Conservation (phyloP, 1,140 invertebrate species). For the Trialeurodes vaporariorum region DNA sequence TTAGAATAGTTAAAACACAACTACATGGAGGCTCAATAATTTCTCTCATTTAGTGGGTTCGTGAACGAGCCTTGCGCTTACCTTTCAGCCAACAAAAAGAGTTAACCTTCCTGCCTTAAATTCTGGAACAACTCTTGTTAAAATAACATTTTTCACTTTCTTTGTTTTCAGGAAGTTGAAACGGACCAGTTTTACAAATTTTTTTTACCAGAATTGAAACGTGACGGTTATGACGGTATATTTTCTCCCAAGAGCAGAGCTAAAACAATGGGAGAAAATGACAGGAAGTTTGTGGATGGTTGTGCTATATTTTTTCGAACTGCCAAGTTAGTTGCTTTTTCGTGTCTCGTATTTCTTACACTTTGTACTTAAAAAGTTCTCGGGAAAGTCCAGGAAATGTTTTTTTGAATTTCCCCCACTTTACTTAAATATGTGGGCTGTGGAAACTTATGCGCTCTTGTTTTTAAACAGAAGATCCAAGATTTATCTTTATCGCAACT, state of each 20-base stretch:
- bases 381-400: too few species aligned
- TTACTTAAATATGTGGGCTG: too few species aligned
- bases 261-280: constrained; percentile 94
- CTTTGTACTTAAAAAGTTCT: too few species aligned
- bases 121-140: neutral
- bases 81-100: neutral
- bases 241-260: constrained; percentile 97
- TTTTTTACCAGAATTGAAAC: constrained; percentile 87
- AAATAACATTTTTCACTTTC: constrained; percentile 4
- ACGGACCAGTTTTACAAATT: constrained; percentile 98
- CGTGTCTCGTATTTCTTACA: too few species aligned
- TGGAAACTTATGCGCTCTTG: too few species aligned
- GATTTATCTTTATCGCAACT: too few species aligned
- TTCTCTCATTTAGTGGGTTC: neutral
- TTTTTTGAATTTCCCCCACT: too few species aligned
- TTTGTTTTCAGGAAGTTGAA: constrained; percentile 76
- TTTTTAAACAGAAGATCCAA: too few species aligned
- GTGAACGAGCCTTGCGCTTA: neutral
- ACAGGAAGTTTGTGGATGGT: constrained; percentile 96
- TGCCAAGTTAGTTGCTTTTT: constrained; percentile 88
- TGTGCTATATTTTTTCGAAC: constrained; percentile 96
- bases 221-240: constrained; percentile 93
- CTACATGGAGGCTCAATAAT: too few species aligned
- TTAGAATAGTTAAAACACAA: too few species aligned
- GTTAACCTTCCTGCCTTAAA: neutral